These are phyloP conservation scores for Anseranas semipalmata DNA, from an alignment of 2,113 vertebrate species.

Conservation along the genomic window DNA sequence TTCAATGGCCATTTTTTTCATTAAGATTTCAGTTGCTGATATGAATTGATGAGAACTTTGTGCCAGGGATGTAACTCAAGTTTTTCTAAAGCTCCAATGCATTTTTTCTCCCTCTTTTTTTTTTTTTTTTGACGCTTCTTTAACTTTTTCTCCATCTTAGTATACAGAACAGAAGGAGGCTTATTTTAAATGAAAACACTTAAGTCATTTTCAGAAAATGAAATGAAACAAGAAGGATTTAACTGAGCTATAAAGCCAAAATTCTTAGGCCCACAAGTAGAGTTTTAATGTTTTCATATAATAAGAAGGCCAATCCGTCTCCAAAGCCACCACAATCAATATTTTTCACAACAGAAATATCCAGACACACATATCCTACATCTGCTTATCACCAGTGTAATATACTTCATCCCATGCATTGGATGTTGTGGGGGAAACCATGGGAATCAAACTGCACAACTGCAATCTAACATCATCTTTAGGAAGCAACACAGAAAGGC, in stretches of 20 bases:
- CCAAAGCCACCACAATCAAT: background rate
- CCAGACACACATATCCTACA: background rate
- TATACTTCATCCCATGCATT: background rate
- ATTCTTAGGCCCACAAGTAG: background rate
- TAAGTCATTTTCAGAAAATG: background rate
- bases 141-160: background rate
- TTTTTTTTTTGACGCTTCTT: background rate
- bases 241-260: background rate
- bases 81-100: background rate
- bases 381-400: background rate
- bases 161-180: background rate
- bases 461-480: background rate
- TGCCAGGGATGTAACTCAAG: background rate
- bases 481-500: background rate
- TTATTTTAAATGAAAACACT: background rate
- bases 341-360: background rate
- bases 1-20: background rate
- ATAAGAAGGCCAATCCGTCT: background rate
- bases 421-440: accelerated
- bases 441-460: background rate
- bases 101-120: background rate
- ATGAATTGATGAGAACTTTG: background rate
- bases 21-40: background rate
- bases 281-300: background rate
- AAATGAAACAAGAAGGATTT: background rate